A percentile compares a stretch with the other conserved stretches of the same genome.
phyloP scores from a whole-genome alignment of 2,888 invertebrate species.

The Metacarcinus magister region DNA sequence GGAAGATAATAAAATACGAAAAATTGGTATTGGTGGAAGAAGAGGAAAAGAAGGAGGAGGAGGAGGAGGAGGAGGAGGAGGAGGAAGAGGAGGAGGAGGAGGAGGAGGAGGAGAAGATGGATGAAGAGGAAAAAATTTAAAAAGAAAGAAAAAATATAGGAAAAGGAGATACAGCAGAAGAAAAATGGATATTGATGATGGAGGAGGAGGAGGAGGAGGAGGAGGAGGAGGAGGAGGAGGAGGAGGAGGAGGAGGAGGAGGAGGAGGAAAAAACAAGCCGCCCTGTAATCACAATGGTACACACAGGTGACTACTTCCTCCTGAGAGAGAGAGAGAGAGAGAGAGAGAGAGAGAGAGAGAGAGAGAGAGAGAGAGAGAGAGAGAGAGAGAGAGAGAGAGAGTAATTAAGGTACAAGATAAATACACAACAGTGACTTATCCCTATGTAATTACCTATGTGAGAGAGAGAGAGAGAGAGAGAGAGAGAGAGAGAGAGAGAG shows the following conservation, averaged over 20 bases:
- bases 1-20: neutral
- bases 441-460: too few relatives aligned
- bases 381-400: too few relatives aligned
- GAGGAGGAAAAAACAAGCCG: too few relatives aligned
- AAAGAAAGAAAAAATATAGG: neutral
- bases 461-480: too few relatives aligned
- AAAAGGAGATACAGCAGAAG: neutral
- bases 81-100: neutral
- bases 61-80: neutral
- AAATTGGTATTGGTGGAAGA: neutral
- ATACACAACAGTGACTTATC: too few relatives aligned
- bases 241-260: neutral
- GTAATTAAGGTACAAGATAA: too few relatives aligned
- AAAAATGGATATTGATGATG: neutral
- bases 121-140: neutral
- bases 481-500: too few relatives aligned
- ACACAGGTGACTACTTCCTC: too few relatives aligned
- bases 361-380: too few relatives aligned
- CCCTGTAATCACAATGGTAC: too few relatives aligned
- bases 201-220: neutral
- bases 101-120: neutral
- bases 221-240: neutral
- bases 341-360: too few relatives aligned
- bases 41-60: neutral
- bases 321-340: too few relatives aligned